phyloP scores from a whole-genome alignment of 2,888 invertebrate species.

The Xanthia icteritia region DNA sequence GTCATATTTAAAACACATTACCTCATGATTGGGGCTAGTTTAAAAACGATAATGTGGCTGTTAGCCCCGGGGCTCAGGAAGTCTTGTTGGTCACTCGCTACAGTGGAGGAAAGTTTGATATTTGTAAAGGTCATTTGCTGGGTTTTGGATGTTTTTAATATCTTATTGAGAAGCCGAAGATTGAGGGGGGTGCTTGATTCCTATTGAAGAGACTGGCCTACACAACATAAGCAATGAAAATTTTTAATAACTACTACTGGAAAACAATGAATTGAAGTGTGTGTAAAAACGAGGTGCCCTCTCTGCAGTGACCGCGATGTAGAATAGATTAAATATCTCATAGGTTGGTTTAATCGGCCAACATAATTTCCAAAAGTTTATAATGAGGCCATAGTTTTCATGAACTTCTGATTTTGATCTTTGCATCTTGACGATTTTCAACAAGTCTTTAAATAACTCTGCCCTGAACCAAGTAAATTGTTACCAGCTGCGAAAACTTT shows the following conservation, averaged over 20 bases:
- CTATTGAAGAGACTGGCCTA: neutral
- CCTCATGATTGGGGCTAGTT: slow-evolving; percentile 79
- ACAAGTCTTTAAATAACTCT: no score
- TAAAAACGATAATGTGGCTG: slow-evolving; percentile 79
- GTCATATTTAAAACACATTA: slow-evolving; percentile 82
- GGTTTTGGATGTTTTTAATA: neutral
- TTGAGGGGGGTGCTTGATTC: neutral
- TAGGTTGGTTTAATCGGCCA: no score
- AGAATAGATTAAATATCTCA: no score
- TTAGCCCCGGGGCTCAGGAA: slow-evolving; percentile 64
- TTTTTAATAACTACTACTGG: no score
- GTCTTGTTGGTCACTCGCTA: slow-evolving; percentile 9
- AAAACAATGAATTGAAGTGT: no score
- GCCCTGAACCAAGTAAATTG: neutral
- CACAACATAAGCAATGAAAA: no score
- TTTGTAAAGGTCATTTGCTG: slow-evolving; percentile 30
- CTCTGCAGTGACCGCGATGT: no score
- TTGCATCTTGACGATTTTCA: no score
- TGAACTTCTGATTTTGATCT: no score
- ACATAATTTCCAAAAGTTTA: no score
- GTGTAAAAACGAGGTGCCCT: neutral
- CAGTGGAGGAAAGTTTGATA: slow-evolving; percentile 32
- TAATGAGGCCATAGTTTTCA: no score
- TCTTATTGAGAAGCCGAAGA: neutral
- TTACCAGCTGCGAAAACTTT: slow-evolving; percentile 6